Percentiles rank a stretch among this genome's conserved stretches.
Conservation (phyloP, 2,888 invertebrate genomes). For the Neria commutata region DNA sequence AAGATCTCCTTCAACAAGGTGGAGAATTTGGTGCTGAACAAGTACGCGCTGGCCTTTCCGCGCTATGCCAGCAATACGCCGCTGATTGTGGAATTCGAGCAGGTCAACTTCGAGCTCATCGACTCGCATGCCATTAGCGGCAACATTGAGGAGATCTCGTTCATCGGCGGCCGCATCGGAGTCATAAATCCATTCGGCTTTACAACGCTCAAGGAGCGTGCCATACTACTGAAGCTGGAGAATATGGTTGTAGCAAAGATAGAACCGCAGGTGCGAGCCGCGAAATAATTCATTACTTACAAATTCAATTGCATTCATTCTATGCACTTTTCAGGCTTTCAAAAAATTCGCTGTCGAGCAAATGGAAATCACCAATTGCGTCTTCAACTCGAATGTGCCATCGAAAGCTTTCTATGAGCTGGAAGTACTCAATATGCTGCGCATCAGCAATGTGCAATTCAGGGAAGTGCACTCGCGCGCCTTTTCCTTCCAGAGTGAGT, state of each 20-base stretch:
- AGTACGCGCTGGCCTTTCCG: slow-evolving; percentile 69
- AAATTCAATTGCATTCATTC: background rate
- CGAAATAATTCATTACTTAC: background rate
- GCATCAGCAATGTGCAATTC: slow-evolving; percentile 71
- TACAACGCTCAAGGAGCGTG: slow-evolving; percentile 70
- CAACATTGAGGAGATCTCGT: slow-evolving; percentile 71
- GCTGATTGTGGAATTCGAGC: slow-evolving; percentile 56
- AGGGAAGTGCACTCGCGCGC: slow-evolving; percentile 71
- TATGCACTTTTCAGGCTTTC: slow-evolving; percentile 66
- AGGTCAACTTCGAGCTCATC: slow-evolving; percentile 65
- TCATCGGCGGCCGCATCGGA: slow-evolving; percentile 69
- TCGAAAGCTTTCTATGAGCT: slow-evolving; percentile 78
- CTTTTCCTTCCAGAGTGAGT: slow-evolving; percentile 65
- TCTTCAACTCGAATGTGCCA: slow-evolving; percentile 67
- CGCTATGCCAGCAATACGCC: slow-evolving; percentile 60
- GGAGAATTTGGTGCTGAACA: slow-evolving; percentile 67
- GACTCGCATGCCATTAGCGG: slow-evolving; percentile 73
- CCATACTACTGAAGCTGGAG: slow-evolving; percentile 69
- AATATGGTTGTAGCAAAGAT: slow-evolving; percentile 68
- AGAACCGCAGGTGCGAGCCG: slow-evolving; percentile 62
- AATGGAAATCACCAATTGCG: slow-evolving; percentile 70
- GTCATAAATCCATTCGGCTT: slow-evolving; percentile 75
- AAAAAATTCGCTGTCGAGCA: slow-evolving; percentile 77
- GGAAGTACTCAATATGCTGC: slow-evolving; percentile 71
- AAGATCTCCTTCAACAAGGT: slow-evolving; percentile 70